Evolutionary conservation across 2,888 invertebrate genomes (phyloP), one percentile per base, ranked within the genome.

Genomic region (Cheilosia soror): DNA sequence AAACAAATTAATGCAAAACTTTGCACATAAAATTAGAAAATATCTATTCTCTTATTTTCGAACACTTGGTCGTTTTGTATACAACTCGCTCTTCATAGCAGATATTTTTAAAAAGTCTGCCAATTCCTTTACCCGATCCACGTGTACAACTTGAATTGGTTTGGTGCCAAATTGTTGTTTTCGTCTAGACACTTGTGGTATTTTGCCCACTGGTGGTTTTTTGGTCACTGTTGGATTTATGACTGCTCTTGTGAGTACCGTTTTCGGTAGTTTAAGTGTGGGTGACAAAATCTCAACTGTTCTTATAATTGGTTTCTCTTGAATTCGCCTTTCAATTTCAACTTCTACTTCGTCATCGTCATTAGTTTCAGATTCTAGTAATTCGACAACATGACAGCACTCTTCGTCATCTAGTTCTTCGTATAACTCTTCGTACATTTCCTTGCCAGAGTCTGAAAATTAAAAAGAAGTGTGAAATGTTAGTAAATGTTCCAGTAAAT

Each of bases 51-150:
- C 11, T 37, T 37, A 47, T 20, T 15, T 20, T 9, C 15, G 2
- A 4, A 42, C 15, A 0, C 6, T 6, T 0, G 2, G 20, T 66
- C 9, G 42, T 29, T 13, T 58, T 37, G 4, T n/a, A 58, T 76
- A 76, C 40, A 76, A 25, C 5, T 20, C 13, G 13, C 55, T 75
- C 7, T 33, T 49, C n/a, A 68, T n/a, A 5, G 57, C 62, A 9
- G 57, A n/a, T 0, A 58, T 33, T 53, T 60, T 77, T 7, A 82
- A n/a, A 4, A 76, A 71, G 4, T 71, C 51, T 2, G 81, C 76
- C 44, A 82, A 13, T 13, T 76, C 20, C 37, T 15, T 76, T 20
- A 77, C 58, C 11, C 44, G 65, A 5, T 53, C 57, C 2, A 71
- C 65, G 4, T 71, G 20, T 0, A 82, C 69, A 4, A 27, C 5